Percentiles rank a stretch among this genome's conserved stretches.
phyloP scores from a whole-genome alignment of 2,113 vertebrate genomes.

The Larimichthys crocea region DNA sequence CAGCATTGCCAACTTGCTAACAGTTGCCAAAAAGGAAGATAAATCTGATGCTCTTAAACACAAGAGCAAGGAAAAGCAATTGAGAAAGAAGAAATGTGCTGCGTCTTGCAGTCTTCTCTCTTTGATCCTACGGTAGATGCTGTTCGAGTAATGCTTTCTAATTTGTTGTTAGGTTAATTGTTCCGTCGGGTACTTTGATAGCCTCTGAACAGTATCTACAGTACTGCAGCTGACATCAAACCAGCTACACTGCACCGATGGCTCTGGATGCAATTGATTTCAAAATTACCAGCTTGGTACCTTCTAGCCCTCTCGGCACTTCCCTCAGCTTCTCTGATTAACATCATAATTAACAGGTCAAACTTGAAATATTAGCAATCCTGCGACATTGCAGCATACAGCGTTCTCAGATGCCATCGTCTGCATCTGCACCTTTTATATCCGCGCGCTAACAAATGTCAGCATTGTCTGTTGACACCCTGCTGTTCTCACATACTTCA shows the following conservation, averaged over 20 bases:
- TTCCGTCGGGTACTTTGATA: not conserved
- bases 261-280: constrained; percentile 21
- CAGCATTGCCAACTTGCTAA: not conserved
- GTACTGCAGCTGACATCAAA: constrained; percentile 13
- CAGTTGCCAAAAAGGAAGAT: not conserved
- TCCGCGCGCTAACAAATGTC: constrained; percentile 35
- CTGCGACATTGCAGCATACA: not conserved
- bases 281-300: constrained; percentile 3
- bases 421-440: constrained; percentile 44
- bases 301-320: not conserved
- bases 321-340: constrained; percentile 10
- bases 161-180: constrained; percentile 25
- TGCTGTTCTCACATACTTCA: constrained; percentile 55
- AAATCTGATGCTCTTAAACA: constrained; percentile 8
- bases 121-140: not conserved
- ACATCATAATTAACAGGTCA: constrained; percentile 12
- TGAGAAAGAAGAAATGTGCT: not conserved
- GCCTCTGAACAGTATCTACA: not conserved
- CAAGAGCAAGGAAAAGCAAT: not conserved
- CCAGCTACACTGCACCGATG: not conserved
- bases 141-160: constrained; percentile 6
- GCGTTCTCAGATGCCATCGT: constrained; percentile 22
- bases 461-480: constrained; percentile 45
- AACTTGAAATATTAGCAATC: constrained; percentile 13
- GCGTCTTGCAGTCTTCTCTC: constrained; percentile 2